phyloP scores from a whole-genome alignment of 2,888 invertebrate genomes.

The Dynastes hyllus region DNA sequence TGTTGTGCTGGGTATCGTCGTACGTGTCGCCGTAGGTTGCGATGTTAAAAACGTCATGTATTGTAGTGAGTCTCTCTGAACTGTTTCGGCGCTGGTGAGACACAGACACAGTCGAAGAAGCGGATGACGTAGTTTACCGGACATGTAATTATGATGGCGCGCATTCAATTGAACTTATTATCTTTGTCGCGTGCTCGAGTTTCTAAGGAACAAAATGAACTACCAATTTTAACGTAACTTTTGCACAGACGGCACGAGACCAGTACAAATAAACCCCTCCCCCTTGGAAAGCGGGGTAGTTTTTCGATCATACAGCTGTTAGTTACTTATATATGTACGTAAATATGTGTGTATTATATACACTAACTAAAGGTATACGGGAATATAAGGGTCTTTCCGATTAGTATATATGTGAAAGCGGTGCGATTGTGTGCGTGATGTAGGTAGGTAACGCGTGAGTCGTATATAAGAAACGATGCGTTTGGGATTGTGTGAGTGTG shows the following conservation, averaged over 20 bases:
- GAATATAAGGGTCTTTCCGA: constrained; percentile 54
- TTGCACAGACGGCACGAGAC: constrained; percentile 70
- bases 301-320: constrained; percentile 69
- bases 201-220: constrained; percentile 64
- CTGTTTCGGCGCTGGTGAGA: constrained; percentile 24
- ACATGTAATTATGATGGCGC: constrained; percentile 63
- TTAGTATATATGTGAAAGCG: constrained; percentile 55
- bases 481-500: constrained; percentile 16
- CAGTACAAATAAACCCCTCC: constrained; percentile 69
- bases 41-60: constrained; percentile 39
- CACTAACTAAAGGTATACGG: constrained; percentile 53
- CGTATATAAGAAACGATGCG: not conserved
- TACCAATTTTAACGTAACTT: constrained; percentile 65
- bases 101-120: constrained; percentile 46
- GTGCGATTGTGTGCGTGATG: not conserved
- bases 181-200: constrained; percentile 67
- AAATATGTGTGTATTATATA: constrained; percentile 7
- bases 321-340: constrained; percentile 43
- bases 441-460: not conserved
- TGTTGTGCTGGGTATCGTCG: constrained; percentile 3
- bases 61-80: constrained; percentile 28
- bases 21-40: constrained; percentile 18
- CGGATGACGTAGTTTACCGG: constrained; percentile 59
- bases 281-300: constrained; percentile 69
- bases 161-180: constrained; percentile 60